Evolutionary conservation across 2,113 vertebrate genomes (phyloP).

Genomic region (Sinosuthora webbiana): DNA sequence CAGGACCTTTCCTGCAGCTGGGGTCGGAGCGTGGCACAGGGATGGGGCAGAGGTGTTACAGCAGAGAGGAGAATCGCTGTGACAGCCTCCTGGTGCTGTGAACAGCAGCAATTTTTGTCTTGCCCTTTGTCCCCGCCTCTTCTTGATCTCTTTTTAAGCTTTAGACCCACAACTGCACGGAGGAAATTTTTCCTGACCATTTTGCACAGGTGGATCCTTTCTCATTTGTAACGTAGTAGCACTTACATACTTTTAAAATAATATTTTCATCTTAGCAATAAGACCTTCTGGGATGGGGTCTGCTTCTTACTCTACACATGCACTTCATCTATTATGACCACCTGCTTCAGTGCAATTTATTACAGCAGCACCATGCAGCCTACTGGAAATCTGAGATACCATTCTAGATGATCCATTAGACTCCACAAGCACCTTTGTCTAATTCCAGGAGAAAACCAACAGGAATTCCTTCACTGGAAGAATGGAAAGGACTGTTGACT

Average conservation of each 20-base stretch:
- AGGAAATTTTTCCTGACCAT: background rate
- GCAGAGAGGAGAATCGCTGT: background rate
- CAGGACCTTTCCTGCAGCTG: background rate
- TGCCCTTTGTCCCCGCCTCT: background rate
- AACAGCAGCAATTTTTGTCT: background rate
- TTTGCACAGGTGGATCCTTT: background rate
- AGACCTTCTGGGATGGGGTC: background rate
- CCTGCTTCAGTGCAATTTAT: background rate
- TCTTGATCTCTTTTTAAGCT: background rate
- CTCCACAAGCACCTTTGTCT: background rate
- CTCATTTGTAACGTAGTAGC: background rate
- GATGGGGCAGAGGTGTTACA: background rate
- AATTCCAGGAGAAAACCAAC: background rate
- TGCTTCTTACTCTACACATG: background rate
- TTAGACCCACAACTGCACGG: background rate
- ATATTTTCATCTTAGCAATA: background rate
- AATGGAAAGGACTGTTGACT: accelerated
- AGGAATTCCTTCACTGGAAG: background rate
- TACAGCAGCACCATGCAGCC: background rate
- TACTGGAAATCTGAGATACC: background rate
- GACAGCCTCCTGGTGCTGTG: background rate
- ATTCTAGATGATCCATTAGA: background rate
- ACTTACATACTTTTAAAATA: background rate
- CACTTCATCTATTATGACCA: background rate
- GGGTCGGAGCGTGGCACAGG: accelerated